Conservation (phyloP, 2,888 invertebrate species). For the Meandrusa payeni region DNA sequence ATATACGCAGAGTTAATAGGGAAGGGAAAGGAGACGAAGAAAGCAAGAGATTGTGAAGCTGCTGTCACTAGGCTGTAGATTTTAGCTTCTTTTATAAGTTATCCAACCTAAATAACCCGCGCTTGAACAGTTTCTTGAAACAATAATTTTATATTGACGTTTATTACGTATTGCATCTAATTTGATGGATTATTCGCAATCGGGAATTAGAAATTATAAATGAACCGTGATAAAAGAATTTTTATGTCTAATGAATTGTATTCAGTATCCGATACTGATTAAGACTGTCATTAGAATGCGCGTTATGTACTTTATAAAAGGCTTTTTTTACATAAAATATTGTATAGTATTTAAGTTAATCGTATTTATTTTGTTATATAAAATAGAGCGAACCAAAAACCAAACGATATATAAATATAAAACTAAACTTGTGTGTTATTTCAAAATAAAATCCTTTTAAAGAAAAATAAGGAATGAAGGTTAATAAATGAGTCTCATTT, state of each 20-base stretch:
- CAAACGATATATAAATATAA: slow-evolving; percentile 7
- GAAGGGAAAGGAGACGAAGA: slow-evolving; percentile 39
- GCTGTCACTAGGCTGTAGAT: slow-evolving; percentile 61
- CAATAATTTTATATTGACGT: no score
- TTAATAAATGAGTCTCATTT: no score
- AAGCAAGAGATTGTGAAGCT: slow-evolving; percentile 48
- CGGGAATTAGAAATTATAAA: no score
- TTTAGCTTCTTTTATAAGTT: no score
- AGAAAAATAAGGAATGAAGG: no score
- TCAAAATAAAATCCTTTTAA: no score
- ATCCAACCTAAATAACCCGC: no score
- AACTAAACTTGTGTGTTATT: no score
- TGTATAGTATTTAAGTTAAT: slow-evolving; percentile 18
- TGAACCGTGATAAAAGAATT: no score
- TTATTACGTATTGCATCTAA: no score
- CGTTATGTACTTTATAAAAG: slow-evolving; percentile 5
- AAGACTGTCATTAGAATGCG: slow-evolving; percentile 17
- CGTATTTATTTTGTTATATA: slow-evolving; percentile 17
- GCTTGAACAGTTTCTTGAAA: no score
- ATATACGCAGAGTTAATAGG: slow-evolving; percentile 64
- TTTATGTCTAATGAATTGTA: background rate
- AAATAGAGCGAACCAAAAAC: slow-evolving; percentile 9
- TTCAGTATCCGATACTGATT: slow-evolving; percentile 20
- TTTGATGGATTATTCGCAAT: no score
- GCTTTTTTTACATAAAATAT: slow-evolving; percentile 19